A percentile compares a stretch with the other conserved stretches of the same genome.
Conservation (phyloP, 2,888 invertebrate species). For the Stratiomys singularior region DNA sequence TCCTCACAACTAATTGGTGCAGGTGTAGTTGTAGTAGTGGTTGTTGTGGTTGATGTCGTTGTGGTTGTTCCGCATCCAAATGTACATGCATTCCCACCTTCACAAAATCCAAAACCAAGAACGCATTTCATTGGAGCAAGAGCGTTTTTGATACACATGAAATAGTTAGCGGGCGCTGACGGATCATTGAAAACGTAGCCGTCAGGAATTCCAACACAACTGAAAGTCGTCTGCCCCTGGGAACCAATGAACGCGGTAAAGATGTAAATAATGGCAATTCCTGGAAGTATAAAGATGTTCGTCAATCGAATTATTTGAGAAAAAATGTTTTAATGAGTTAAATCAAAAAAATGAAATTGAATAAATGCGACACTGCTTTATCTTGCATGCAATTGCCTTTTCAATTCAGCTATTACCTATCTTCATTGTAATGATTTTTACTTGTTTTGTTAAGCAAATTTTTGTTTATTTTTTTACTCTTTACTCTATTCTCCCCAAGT, state of each 20-base stretch:
- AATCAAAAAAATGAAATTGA: no score
- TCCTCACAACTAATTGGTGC: neutral
- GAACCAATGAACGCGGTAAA: neutral
- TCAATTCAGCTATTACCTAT: no score
- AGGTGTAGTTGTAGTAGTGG: neutral
- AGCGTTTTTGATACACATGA: neutral
- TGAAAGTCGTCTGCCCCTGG: neutral
- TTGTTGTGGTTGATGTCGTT: neutral
- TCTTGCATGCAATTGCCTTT: no score
- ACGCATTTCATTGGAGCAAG: neutral
- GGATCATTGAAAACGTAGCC: slow-evolving; percentile 6
- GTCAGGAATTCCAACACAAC: neutral
- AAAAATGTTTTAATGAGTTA: no score
- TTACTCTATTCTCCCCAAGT: no score
- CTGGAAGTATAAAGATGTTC: no score
- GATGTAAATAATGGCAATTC: neutral
- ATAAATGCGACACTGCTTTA: no score
- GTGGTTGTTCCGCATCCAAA: neutral
- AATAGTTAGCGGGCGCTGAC: neutral
- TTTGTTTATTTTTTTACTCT: no score
- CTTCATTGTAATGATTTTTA: no score
- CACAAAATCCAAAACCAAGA: neutral
- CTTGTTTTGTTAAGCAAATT: no score
- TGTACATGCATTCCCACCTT: neutral
- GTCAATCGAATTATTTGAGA: no score